Evolutionary conservation across 2,888 invertebrate genomes (phyloP).

Genomic region (Campoplex capitator): DNA sequence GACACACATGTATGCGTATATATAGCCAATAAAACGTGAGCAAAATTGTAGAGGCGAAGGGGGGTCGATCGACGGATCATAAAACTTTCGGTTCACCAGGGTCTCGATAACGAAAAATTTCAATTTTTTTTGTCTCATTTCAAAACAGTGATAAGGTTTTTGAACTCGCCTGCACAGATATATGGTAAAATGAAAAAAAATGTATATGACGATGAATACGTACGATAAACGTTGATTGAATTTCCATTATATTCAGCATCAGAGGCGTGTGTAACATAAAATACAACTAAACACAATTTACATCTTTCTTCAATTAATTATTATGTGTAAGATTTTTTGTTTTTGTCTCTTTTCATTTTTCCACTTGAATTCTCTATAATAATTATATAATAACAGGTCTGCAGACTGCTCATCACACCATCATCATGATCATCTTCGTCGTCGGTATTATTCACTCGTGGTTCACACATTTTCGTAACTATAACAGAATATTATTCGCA

Average conservation of each 20-base stretch:
- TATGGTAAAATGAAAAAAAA: background rate
- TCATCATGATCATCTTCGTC: conserved; percentile 48
- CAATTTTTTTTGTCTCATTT: background rate
- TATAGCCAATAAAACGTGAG: background rate
- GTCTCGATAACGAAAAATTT: conserved; percentile 4
- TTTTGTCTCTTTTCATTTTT: background rate
- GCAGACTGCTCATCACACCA: conserved; percentile 56
- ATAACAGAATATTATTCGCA: conserved; percentile 46
- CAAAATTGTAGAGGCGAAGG: background rate
- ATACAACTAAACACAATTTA: conserved; percentile 82
- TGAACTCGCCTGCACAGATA: background rate
- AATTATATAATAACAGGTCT: conserved; percentile 57
- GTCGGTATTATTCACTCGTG: conserved; percentile 33
- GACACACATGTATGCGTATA: background rate
- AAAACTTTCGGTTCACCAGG: background rate
- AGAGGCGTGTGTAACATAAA: conserved; percentile 80
- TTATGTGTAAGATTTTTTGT: conserved; percentile 58
- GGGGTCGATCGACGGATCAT: background rate
- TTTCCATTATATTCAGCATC: conserved; percentile 82
- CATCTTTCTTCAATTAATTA: conserved; percentile 67
- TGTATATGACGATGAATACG: background rate
- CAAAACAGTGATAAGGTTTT: background rate
- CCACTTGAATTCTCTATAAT: conserved; percentile 61
- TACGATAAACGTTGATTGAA: conserved; percentile 72
- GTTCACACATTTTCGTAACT: conserved; percentile 46